Evolutionary conservation across 2,888 invertebrate genomes (phyloP), one percentile per base, ranked within the genome.

Genomic region (Spodoptera picta): DNA sequence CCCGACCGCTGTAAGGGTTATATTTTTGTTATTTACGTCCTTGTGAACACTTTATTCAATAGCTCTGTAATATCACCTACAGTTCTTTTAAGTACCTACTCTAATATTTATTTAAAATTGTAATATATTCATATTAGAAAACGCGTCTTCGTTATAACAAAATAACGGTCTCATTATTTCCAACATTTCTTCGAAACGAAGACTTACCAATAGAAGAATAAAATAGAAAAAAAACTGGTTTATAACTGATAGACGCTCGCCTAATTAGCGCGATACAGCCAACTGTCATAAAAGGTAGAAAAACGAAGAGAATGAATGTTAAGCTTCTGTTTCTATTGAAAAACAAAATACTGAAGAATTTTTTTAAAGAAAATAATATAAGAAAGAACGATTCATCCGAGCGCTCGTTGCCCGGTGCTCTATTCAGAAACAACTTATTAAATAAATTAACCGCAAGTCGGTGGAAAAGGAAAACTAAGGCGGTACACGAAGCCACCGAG

Each of bases 361-460:
- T 83, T 79, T 81, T 80, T 75, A 62, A 59, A 75, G 70, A 75
- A 77, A 77, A 79, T 74, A 77, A 72, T 70, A 77, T 77, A 74
- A 83, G 83, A 85, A 84, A 84, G 79, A 79, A 87, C 87, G 86
- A 89, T 92, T 91, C 92, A 92, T 88, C 85, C 86, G 83, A 75
- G 82, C 83, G 81, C 87, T 86, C 87, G 83, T 48, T 75, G 81
- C 83, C 83, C 81, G 81, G 83, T 82, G 84, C 75, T 88, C 91
- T 90, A 92, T 93, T 93, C 93, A 93, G 87, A 86, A 90, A 89
- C 87, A 92, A 92, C 92, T 93, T 93, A 93, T 93, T 93, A 92
- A 93, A 93, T 93, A 93, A 93, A 93, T 93, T 93, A 92, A 93
- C 92, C 92, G 86, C 92, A 92, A 92, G 90, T 91, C 89, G 83